These are phyloP conservation scores for Echinarachnius parma DNA, from an alignment of 53 echinoderm and acorn worm species.

Conservation along the genomic window DNA sequence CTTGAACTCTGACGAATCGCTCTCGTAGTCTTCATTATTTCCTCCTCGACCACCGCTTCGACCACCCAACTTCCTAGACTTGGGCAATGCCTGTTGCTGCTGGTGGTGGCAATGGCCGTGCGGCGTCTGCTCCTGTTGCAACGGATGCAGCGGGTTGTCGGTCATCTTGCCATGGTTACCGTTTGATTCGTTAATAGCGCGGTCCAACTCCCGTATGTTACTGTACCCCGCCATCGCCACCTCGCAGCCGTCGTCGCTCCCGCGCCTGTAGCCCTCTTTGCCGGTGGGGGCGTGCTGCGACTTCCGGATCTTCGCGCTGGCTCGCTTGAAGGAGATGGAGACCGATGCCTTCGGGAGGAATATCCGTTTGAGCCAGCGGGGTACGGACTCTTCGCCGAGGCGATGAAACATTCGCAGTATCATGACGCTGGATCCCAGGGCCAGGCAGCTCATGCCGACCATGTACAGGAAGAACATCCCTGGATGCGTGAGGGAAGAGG, in stretches of 20 bases:
- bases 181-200: neutral
- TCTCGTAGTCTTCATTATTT: conserved; percentile 15
- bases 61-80: too few species aligned
- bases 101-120: neutral
- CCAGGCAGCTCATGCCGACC: conserved; percentile 41
- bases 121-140: conserved; percentile 3
- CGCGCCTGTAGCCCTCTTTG: conserved; percentile 14
- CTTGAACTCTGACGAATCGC: conserved; percentile 30
- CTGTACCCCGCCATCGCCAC: neutral
- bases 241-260: conserved; percentile 5
- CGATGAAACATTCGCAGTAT: conserved; percentile 42
- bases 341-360: conserved; percentile 1
- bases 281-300: neutral
- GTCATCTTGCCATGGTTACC: conserved; percentile 14
- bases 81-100: too few species aligned
- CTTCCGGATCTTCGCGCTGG: conserved; percentile 13
- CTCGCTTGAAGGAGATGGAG: conserved; percentile 23
- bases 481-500: neutral
- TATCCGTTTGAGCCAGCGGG: conserved; percentile 11
- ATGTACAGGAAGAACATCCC: conserved; percentile 46
- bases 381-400: conserved; percentile 25
- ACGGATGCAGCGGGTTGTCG: neutral
- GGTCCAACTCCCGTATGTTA: neutral
- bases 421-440: conserved; percentile 39
- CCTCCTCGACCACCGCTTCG: too few species aligned